These are phyloP conservation scores for Eueides isabella DNA, from an alignment of 1,140 invertebrate genomes.

Conservation along the genomic window DNA sequence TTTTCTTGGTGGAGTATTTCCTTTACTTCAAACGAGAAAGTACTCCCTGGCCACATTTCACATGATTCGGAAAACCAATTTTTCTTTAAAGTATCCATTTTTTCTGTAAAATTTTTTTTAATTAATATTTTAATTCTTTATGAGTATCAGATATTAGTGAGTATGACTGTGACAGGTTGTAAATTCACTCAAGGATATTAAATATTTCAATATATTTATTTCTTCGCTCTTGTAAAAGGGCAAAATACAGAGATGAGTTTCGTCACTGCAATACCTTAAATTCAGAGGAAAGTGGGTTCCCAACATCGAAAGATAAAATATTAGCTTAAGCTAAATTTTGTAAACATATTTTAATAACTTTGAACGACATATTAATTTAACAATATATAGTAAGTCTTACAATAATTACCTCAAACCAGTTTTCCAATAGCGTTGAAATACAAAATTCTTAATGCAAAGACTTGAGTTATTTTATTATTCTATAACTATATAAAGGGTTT, in stretches of 20 bases:
- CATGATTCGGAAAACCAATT: conserved; percentile 97
- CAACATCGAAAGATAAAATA: no score
- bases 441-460: background rate
- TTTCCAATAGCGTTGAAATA: background rate
- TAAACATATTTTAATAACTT: background rate
- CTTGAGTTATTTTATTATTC: background rate
- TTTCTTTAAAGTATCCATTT: conserved; percentile 84
- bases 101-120: background rate
- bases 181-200: no score
- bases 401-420: background rate
- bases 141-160: no score
- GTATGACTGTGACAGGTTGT: no score
- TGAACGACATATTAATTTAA: background rate
- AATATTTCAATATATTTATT: no score
- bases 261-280: no score
- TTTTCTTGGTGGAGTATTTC: conserved; percentile 91
- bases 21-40: conserved; percentile 94
- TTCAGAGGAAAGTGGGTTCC: no score
- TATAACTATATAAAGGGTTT: background rate
- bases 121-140: no score
- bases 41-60: conserved; percentile 95
- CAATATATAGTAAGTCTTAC: background rate
- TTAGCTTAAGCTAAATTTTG: no score
- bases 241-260: no score
- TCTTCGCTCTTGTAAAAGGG: no score